These are phyloP conservation scores for Mustela lutreola DNA, from an alignment of 2,113 vertebrate genomes.

Conservation along the genomic window DNA sequence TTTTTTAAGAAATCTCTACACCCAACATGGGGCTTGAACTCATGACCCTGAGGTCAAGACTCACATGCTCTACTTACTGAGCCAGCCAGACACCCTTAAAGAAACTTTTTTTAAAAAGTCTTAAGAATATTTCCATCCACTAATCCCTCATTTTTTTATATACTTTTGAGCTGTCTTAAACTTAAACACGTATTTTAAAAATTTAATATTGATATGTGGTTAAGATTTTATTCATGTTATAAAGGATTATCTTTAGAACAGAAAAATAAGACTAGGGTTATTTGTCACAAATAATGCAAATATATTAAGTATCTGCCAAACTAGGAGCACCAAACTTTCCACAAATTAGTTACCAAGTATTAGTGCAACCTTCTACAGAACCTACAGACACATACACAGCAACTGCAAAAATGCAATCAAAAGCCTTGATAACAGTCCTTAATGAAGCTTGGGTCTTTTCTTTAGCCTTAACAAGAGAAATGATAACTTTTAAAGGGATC, in stretches of 20 bases:
- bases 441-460: not conserved
- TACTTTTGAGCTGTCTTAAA: not conserved
- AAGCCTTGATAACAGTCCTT: not conserved
- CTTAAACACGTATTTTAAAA: not conserved
- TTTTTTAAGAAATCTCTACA: not conserved
- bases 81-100: not conserved
- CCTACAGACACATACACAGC: not conserved
- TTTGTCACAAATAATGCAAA: conserved; percentile 37
- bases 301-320: not conserved
- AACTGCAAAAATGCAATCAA: not conserved
- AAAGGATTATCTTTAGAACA: not conserved
- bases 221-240: conserved; percentile 33
- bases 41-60: not conserved
- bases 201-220: not conserved
- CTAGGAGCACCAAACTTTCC: not conserved
- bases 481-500: not conserved
- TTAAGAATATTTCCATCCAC: not conserved
- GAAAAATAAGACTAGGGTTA: not conserved
- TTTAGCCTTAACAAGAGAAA: not conserved
- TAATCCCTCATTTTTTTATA: not conserved
- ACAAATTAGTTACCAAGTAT: not conserved
- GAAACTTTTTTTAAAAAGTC: not conserved
- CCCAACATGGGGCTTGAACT: not conserved
- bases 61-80: not conserved
- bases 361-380: not conserved